phyloP scores from a whole-genome alignment of 2,797 vertebrate genomes.

The Dipus sagitta region DNA sequence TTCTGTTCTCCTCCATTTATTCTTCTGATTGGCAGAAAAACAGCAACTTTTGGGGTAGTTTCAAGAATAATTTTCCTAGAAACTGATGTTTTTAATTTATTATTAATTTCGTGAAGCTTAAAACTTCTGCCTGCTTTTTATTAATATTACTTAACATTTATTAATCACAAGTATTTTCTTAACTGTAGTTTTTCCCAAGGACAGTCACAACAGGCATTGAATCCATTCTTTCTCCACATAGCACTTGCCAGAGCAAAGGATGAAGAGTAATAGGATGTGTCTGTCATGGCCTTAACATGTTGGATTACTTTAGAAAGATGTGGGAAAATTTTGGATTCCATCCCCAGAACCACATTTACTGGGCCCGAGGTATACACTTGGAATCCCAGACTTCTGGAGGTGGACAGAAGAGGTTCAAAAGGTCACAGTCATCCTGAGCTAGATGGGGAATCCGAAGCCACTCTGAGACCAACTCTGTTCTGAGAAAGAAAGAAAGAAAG shows the following conservation, averaged over 20 bases:
- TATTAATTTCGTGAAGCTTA: conserved; percentile 48
- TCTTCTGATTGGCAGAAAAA: conserved; percentile 33
- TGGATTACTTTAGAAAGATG: conserved; percentile 6
- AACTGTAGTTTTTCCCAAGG: neutral
- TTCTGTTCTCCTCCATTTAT: conserved; percentile 67
- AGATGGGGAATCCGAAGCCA: too few relatives aligned
- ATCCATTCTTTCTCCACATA: neutral
- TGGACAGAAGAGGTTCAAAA: too few relatives aligned
- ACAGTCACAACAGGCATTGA: neutral
- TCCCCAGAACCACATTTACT: too few relatives aligned
- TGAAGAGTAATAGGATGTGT: neutral
- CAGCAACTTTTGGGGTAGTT: neutral
- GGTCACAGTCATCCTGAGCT: too few relatives aligned
- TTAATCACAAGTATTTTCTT: conserved; percentile 24
- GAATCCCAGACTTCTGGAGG: too few relatives aligned
- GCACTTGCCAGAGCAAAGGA: neutral
- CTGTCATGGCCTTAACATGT: neutral
- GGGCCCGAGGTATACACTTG: too few relatives aligned
- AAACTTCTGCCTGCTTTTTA: neutral
- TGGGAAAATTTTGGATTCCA: too few relatives aligned
- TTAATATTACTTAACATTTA: conserved; percentile 44
- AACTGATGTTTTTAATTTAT: conserved; percentile 53
- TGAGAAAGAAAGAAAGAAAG: too few relatives aligned
- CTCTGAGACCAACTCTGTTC: too few relatives aligned
- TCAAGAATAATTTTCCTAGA: conserved; percentile 66